A percentile compares a stretch with the other conserved stretches of the same genome.
These are phyloP conservation scores for Hylia prasina DNA, from an alignment of 2,113 vertebrate species.

Conservation along the genomic window DNA sequence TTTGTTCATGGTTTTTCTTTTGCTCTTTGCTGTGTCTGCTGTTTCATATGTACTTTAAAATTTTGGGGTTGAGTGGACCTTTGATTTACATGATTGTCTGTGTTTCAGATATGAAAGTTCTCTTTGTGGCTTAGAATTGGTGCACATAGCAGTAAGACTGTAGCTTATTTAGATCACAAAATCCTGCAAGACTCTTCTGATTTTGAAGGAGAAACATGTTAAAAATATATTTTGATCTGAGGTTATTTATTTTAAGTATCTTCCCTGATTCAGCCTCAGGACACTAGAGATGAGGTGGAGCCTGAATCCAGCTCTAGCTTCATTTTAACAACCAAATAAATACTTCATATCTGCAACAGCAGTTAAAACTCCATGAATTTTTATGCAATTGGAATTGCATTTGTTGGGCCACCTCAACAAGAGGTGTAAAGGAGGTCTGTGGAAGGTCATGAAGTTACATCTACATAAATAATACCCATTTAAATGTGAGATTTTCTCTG, in stretches of 20 bases:
- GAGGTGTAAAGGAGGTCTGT: neutral
- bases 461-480: neutral
- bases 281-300: neutral
- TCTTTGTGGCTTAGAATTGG: slow-evolving; percentile 24
- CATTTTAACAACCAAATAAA: neutral
- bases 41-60: neutral
- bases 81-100: slow-evolving; percentile 1
- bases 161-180: slow-evolving; percentile 21
- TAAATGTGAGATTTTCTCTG: neutral
- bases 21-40: neutral
- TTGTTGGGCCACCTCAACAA: neutral
- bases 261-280: neutral
- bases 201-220: neutral
- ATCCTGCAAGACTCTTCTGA: neutral
- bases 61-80: neutral
- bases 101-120: neutral
- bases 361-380: neutral
- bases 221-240: neutral
- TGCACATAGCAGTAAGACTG: slow-evolving; percentile 30
- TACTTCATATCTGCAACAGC: neutral
- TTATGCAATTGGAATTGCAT: neutral
- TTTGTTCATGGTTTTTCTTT: neutral
- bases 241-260: neutral
- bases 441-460: neutral
- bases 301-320: neutral